phyloP scores from a whole-genome alignment of 2,113 vertebrate genomes.

The Spilogale gracilis region DNA sequence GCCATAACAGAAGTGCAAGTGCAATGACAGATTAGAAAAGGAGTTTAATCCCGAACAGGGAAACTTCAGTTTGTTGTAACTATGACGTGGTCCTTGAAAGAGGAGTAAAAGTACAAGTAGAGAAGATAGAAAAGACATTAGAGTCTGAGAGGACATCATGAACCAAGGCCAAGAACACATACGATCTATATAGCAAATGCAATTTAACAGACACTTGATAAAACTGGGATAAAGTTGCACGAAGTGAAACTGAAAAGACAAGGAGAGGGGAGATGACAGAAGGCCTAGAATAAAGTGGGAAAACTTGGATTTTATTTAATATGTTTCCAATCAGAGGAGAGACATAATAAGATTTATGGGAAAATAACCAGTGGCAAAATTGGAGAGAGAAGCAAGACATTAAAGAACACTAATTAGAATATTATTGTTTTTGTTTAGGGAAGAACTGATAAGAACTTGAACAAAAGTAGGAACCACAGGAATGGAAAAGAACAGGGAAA shows the following conservation, averaged over 20 bases:
- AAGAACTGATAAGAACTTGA: background rate
- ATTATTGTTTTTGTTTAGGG: background rate
- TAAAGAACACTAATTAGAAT: background rate
- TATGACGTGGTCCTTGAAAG: background rate
- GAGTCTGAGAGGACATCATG: background rate
- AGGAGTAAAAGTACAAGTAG: background rate
- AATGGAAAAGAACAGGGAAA: slow-evolving; percentile 22
- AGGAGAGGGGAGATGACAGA: background rate
- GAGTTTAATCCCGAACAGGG: background rate
- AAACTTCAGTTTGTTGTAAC: background rate
- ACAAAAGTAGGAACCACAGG: background rate
- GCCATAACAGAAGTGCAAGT: background rate
- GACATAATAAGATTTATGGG: background rate
- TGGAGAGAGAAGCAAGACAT: slow-evolving; percentile 7
- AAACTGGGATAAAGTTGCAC: background rate
- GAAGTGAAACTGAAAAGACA: background rate
- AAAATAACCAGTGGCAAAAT: slow-evolving; percentile 41
- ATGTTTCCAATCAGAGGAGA: background rate
- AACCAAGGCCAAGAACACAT: background rate
- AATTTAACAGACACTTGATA: background rate
- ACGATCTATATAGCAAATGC: background rate
- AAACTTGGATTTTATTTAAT: background rate
- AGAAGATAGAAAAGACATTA: background rate
- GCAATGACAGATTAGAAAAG: background rate
- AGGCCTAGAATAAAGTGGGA: background rate